Percentiles rank a stretch among this genome's conserved stretches.
These are phyloP conservation scores for Neelides sp. DNA, from an alignment of 1,140 invertebrate species.

Conservation along the genomic window DNA sequence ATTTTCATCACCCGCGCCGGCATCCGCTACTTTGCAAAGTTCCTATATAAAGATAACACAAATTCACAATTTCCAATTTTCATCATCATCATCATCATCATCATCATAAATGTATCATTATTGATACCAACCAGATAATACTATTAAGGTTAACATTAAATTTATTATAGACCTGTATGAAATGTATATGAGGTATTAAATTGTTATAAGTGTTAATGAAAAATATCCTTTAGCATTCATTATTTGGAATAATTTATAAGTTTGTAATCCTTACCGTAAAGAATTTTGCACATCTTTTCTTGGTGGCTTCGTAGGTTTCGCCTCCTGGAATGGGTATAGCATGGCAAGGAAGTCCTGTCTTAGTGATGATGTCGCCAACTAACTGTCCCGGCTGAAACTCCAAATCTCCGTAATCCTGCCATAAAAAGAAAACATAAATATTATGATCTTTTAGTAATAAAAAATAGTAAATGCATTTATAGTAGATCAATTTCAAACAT, in stretches of 20 bases:
- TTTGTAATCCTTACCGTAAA: slow-evolving; percentile 18
- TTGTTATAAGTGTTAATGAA: too few species aligned
- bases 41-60: slow-evolving; percentile 4
- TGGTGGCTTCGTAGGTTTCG: slow-evolving; percentile 13
- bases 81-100: too few species aligned
- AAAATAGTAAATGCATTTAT: too few species aligned
- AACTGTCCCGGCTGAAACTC: slow-evolving; percentile 15
- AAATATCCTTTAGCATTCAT: background rate
- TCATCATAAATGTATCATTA: too few species aligned
- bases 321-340: slow-evolving; percentile 18
- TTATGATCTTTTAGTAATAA: too few species aligned
- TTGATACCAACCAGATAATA: too few species aligned
- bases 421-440: background rate
- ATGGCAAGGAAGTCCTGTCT: slow-evolving; percentile 4
- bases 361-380: background rate
- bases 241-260: background rate
- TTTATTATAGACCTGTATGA: too few species aligned
- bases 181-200: too few species aligned
- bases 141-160: too few species aligned
- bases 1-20: slow-evolving; percentile 7
- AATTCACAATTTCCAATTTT: too few species aligned
- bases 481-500: too few species aligned
- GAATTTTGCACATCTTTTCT: slow-evolving; percentile 13
- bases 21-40: slow-evolving; percentile 18
- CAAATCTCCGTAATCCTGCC: slow-evolving; percentile 23